phyloP scores from a whole-genome alignment of 2,888 invertebrate species.

The Vanessa cardui region DNA sequence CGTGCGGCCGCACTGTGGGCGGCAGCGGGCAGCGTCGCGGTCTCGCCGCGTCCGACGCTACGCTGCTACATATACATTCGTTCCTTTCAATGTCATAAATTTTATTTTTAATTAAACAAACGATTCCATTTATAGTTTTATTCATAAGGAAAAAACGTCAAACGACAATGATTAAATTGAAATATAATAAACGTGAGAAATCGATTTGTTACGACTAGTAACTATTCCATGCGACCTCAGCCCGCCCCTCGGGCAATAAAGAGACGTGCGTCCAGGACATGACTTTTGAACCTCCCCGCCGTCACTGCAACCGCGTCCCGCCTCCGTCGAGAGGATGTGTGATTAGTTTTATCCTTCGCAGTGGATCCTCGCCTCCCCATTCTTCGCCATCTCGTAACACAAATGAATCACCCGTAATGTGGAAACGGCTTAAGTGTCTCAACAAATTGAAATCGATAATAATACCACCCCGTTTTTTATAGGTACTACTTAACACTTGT shows the following conservation, averaged over 20 bases:
- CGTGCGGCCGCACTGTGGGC: conserved; percentile 43
- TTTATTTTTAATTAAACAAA: too few relatives aligned
- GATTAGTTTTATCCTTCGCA: conserved; percentile 78
- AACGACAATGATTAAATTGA: too few relatives aligned
- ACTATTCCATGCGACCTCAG: too few relatives aligned
- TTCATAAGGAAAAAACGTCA: too few relatives aligned
- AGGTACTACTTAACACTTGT: conserved; percentile 28
- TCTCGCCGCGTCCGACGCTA: not conserved
- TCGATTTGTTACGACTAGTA: too few relatives aligned
- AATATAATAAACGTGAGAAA: too few relatives aligned
- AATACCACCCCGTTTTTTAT: conserved; percentile 39
- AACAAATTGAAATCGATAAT: conserved; percentile 52
- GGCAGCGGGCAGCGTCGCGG: not conserved
- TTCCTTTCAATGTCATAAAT: too few relatives aligned
- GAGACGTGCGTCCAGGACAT: too few relatives aligned
- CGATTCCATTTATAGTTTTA: too few relatives aligned
- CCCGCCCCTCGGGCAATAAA: too few relatives aligned
- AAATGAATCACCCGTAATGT: conserved; percentile 61
- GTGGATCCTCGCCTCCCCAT: conserved; percentile 50
- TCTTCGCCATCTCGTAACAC: conserved; percentile 62
- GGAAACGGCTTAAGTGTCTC: conserved; percentile 50
- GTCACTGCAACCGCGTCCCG: conserved; percentile 39
- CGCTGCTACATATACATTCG: not conserved
- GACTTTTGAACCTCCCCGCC: conserved; percentile 5
- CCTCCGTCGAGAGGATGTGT: conserved; percentile 69